These are phyloP conservation scores for Drosophila tanythrix DNA, from an alignment of 2,888 invertebrate species.

Conservation along the genomic window DNA sequence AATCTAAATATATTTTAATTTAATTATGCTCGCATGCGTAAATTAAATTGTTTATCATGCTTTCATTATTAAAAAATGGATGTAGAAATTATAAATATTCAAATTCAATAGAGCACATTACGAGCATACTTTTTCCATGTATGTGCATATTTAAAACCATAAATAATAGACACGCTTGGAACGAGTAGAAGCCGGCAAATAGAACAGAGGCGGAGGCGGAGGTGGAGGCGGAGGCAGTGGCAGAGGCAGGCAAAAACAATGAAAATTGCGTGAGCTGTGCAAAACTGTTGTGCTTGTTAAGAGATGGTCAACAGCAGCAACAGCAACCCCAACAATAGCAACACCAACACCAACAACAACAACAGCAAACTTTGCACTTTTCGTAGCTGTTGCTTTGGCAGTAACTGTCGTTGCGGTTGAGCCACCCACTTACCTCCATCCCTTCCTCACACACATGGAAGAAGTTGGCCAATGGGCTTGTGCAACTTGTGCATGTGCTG, in stretches of 20 bases:
- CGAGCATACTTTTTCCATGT: slow-evolving; percentile 13
- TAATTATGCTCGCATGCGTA: neutral
- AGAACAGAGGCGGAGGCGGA: neutral
- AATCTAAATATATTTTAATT: neutral
- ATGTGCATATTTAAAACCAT: slow-evolving; percentile 54
- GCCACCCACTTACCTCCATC: neutral
- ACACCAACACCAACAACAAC: slow-evolving; percentile 20
- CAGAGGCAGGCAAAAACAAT: slow-evolving; percentile 29
- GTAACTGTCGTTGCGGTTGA: slow-evolving; percentile 65
- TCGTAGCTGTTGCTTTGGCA: slow-evolving; percentile 48
- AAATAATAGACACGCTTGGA: slow-evolving; percentile 52
- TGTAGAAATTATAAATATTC: slow-evolving; percentile 32
- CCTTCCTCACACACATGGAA: neutral
- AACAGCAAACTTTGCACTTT: slow-evolving; percentile 23
- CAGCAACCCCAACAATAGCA: slow-evolving; percentile 19
- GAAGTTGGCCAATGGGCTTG: slow-evolving; percentile 37
- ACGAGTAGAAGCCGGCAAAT: neutral
- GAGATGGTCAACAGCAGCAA: slow-evolving; percentile 52
- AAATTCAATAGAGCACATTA: slow-evolving; percentile 51
- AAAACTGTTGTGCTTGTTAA: slow-evolving; percentile 74
- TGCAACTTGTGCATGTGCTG: slow-evolving; percentile 54
- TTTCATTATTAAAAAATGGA: neutral
- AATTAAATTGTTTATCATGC: neutral
- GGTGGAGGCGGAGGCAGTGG: neutral
- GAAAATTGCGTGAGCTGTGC: slow-evolving; percentile 70